Evolutionary conservation across 1,140 invertebrate genomes (phyloP), one percentile per base, ranked within the genome.

Genomic region (Zaprionus vittiger): DNA sequence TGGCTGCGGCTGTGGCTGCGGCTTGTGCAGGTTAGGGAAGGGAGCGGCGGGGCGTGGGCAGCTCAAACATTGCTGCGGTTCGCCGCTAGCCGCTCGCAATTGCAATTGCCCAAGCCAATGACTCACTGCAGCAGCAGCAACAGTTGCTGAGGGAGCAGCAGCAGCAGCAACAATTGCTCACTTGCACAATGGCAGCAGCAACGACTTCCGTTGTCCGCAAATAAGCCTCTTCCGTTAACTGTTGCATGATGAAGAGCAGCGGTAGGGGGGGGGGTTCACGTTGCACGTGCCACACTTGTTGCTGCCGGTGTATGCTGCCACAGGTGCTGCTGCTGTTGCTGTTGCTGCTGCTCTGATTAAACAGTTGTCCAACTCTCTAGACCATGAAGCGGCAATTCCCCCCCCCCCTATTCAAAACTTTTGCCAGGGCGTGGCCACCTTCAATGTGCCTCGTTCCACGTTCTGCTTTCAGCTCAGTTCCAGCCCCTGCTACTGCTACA

Each of bases 221-320:
- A 85, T 85, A 79, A 81, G 82, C 68, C 79, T 76, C 82, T 85
- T 85, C 82, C 82, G 82, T 81, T 70, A 17, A 47, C 41, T 44
- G 70, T 7, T 38, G 67, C 49, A 49, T 4, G 31, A 34, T 34
- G 31, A 0, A 3, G 9, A 34, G 9, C 7, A 9, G 31, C 9
- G 9, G 9, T 22, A 1, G 20, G 20, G 20, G 0, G 31, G 31
- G 31, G 9, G 47, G n/a, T n/a, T n/a, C 24, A 38, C 24, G 37
- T 47, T 62, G 49, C 17, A 60, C 24, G 52, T 44, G 26, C 41
- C 57, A 7, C 63, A 67, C 64, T 66, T 66, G 64, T 66, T 66
- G 65, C 55, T 20, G 20, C 20, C 15, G 5, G 38, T n/a, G 38
- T n/a, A 6, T 11, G n/a, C 20, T 28, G 37, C 24, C 12, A 47